Base-by-base conservation (phyloP, 2,888 invertebrate genomes). In the Rhyacophila evoluta region DNA sequence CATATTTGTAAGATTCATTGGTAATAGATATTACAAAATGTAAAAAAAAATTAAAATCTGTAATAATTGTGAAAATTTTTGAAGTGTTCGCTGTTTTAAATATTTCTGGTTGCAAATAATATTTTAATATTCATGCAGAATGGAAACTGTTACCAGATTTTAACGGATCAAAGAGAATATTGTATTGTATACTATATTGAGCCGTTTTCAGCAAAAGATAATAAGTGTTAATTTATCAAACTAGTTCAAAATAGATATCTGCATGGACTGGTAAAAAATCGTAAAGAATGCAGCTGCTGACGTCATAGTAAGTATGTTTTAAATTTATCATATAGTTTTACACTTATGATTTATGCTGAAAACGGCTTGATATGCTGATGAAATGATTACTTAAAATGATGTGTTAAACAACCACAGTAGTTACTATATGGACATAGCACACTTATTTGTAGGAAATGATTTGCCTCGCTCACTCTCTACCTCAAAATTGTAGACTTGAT, bases 401-500 rank as follows among this genome's bases (percentile, higher is more conserved):
- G 19, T 19, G 19, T 55, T 8, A 2, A 19, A 55, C 55, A 55
- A 55, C 19, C 19, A 25, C 12, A 8, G 25, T 25, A 55, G 55
- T 25, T 6, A 19, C 2, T 33, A 33, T n/a, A n/a, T 33, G 6
- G 6, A 4, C 1, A 19, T 55, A 55, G 55, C 55, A 55, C 55
- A 25, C 19, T 55, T 25, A 55, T 55, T 19, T 55, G 55, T 55
- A 55, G 55, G 19, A 25, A 55, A 55, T 55, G 8, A 25, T 25
- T 55, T n/a, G 55, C 55, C 55, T 55, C 55, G 25, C 55, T 19
- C 55, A 55, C 55, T 55, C 15, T 55, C 55, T 55, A 55, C 55
- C 55, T 55, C 55, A 55, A 55, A 55, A 55, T 55, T 55, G 55
- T 55, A 55, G 55, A 55, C 55, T 55, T 55, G 55, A 55, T 55